Evolutionary conservation across 2,113 vertebrate species (phyloP).

Genomic region (Bubo blakistoni): DNA sequence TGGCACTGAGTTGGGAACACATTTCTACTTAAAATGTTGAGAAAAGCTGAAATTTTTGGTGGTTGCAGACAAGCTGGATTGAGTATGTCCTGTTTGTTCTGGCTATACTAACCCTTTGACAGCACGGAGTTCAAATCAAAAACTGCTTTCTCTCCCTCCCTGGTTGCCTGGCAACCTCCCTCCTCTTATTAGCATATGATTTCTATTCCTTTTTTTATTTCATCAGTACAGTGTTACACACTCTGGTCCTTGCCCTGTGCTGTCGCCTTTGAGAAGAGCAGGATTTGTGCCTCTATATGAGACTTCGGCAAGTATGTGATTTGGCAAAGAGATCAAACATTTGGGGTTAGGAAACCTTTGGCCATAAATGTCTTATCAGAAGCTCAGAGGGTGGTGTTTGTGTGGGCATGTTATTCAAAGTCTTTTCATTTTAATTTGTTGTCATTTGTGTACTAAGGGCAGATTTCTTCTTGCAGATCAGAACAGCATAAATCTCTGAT

Average conservation of each 20-base stretch:
- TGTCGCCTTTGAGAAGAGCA: slow-evolving; percentile 1
- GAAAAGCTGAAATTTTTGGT: not conserved
- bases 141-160: slow-evolving; percentile 53
- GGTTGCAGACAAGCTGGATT: slow-evolving; percentile 11
- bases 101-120: slow-evolving; percentile 63
- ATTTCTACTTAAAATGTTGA: not conserved
- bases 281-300: slow-evolving; percentile 35
- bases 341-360: slow-evolving; percentile 47
- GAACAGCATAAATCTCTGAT: not conserved
- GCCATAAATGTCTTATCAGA: slow-evolving; percentile 35
- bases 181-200: slow-evolving; percentile 69
- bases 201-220: slow-evolving; percentile 69
- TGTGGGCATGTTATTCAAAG: slow-evolving; percentile 35
- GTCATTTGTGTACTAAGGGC: slow-evolving; percentile 4
- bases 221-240: slow-evolving; percentile 26
- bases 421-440: slow-evolving; percentile 37
- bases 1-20: not conserved
- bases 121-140: slow-evolving; percentile 62
- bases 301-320: not conserved
- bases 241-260: slow-evolving; percentile 22
- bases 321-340: slow-evolving; percentile 47
- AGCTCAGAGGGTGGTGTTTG: slow-evolving; percentile 35
- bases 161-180: slow-evolving; percentile 67
- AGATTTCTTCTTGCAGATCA: slow-evolving; percentile 15
- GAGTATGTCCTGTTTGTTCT: slow-evolving; percentile 53